Percentiles rank a stretch among this genome's conserved stretches.
phyloP scores from a whole-genome alignment of 2,888 invertebrate species.

The Trichogramma evanescens region DNA sequence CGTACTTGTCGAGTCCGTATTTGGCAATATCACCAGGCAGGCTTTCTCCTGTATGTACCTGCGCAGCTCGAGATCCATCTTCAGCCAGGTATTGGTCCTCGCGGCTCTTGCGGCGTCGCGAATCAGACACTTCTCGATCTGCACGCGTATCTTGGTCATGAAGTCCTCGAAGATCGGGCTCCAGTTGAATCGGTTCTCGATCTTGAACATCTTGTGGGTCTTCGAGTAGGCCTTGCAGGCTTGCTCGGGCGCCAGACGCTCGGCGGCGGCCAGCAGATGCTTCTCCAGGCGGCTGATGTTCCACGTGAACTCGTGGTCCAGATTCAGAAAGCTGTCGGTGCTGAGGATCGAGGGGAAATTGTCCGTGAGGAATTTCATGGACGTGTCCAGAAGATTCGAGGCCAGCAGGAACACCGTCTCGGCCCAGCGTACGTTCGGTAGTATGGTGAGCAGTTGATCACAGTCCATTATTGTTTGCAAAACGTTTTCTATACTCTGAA shows the following conservation, averaged over 20 bases:
- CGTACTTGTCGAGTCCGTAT: slow-evolving; percentile 41
- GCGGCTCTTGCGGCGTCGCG: slow-evolving; percentile 62
- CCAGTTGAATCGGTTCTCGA: slow-evolving; percentile 48
- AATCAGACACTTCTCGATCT: slow-evolving; percentile 65
- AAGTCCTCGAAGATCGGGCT: slow-evolving; percentile 54
- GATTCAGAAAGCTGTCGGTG: slow-evolving; percentile 58
- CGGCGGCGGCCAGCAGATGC: slow-evolving; percentile 70
- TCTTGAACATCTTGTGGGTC: slow-evolving; percentile 37
- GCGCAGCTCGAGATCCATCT: slow-evolving; percentile 57
- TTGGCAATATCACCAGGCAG: slow-evolving; percentile 49
- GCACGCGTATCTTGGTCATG: slow-evolving; percentile 57
- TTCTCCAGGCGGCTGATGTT: slow-evolving; percentile 72
- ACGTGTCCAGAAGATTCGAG: slow-evolving; percentile 71
- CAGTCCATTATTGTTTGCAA: slow-evolving; percentile 78
- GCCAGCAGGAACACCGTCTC: slow-evolving; percentile 72
- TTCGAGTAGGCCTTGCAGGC: slow-evolving; percentile 71
- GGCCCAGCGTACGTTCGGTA: slow-evolving; percentile 78
- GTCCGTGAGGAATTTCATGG: slow-evolving; percentile 71
- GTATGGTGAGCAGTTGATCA: slow-evolving; percentile 68
- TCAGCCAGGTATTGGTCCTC: slow-evolving; percentile 59
- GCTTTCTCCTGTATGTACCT: slow-evolving; percentile 61
- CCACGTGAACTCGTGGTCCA: slow-evolving; percentile 66
- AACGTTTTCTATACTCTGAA: slow-evolving; percentile 68
- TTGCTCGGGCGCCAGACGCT: slow-evolving; percentile 72
- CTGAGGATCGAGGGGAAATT: slow-evolving; percentile 71